Base-by-base conservation (phyloP, 2,888 invertebrate species). In the Zelleria hepariella region DNA sequence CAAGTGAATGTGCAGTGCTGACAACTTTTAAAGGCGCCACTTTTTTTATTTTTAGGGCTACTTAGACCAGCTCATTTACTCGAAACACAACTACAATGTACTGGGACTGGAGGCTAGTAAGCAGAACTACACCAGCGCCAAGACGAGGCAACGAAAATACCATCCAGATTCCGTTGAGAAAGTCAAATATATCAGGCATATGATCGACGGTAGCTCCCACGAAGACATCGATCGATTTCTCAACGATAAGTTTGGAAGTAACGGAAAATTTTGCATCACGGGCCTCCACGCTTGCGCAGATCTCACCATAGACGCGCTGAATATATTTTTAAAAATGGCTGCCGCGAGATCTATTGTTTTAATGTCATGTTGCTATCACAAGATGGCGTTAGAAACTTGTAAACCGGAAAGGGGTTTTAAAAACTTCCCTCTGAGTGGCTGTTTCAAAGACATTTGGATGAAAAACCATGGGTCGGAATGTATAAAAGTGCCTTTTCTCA, bases 341-440 rank as follows among this genome's bases (percentile, higher is more conserved):
- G 75, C 79, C 42, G 91, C 92, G 0, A 87, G 82, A 62, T 78
- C 90, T 18, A 73, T 94, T 23, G 86, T 93, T 53, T 82, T 95
- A 15, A 92, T 95, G 90, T 93, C 95, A 3, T 95, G 95, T 70
- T 95, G 95, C 71, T 95, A 95, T 69, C 95, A 95, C 73, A 93
- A 93, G 77, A 87, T 95, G 74, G 42, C 57, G 7, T 8, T 8
- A 21, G 56, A 42, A 52, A 49, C 64, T 20, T 66, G 67, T 20
- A 26, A 56, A 26, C 65, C 64, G 75, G 64, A 70, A 69, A 42
- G 4, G 10, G 10, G 15, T 15, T 94, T 94, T 67, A 74, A 78
- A 25, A 91, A 93, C 77, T 94, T 95, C 73, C 95, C 95, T 0
- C 64, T 93, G 2, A 94, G 94, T 66, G 59, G 67, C 15, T 69